Evolutionary conservation across 2,888 invertebrate species (phyloP), one percentile per base, ranked within the genome.

Genomic region (Lycocerus yunnanus): DNA sequence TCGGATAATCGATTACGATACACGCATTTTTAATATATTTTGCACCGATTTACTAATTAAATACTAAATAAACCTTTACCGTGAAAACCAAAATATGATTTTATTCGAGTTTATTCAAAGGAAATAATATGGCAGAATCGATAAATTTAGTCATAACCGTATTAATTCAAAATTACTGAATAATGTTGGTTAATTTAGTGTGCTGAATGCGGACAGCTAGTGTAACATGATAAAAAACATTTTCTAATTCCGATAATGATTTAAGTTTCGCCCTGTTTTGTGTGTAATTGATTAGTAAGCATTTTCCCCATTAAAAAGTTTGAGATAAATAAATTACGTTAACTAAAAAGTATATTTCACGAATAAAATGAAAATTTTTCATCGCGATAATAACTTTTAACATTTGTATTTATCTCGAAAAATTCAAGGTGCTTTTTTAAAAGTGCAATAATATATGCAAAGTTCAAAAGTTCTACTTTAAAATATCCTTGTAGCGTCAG

Each of bases 1-100:
- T 71, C 65, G 68, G 71, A 68, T 75, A 75, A 75, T 75, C 75
- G 75, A 75, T 75, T 75, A 74, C 71, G 68, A 63, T 74, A 61
- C 58, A 71, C 71, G 71, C 67, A 74, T 74, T 68, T 71, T 74
- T 74, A 71, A 70, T 71, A 27, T 14, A 15, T 15, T 24, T 69
- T 63, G n/a, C 16, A 63, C 16, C n/a, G 13, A 18, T 63, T 63
- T 63, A 18, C 61, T 18, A 21, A 66, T 66, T 66, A 15, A 43
- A 43, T 1, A 5, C 5, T n/a, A 21, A 21, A 21, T 21, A 21
- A n/a, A n/a, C n/a, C n/a, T n/a, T n/a, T 13, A 4, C 13, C 13
- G 13, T 27, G 13, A 43, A 27, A n/a, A n/a, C 43, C n/a, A 43
- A 43, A n/a, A 13, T n/a, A 4, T 27, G 13, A 27, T 27, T 27